Evolutionary conservation across 2,888 invertebrate genomes (phyloP), one percentile per base, ranked within the genome.

Genomic region (Scaptomyza flava): DNA sequence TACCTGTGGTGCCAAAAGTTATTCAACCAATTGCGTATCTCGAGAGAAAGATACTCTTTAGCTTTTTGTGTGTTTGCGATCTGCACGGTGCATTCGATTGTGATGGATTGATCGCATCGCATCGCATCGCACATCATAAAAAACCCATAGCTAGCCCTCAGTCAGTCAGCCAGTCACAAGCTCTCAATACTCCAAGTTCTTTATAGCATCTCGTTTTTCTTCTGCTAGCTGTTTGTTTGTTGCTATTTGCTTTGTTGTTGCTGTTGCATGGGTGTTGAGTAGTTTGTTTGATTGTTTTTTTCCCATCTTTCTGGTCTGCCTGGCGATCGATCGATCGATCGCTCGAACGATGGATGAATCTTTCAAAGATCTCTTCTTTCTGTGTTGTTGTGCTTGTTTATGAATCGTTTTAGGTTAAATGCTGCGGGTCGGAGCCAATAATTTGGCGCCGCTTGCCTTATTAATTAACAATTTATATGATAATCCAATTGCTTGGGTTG

Each of bases 121-220:
- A 80, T 90, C 90, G 72, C 77, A 86, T 90, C 76, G 86, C 90
- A 89, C 89, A 89, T 89, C 81, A 90, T 90, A 87, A 90, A 87
- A 89, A 89, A 86, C 71, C 71, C 54, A 62, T 67, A 33, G 65
- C 36, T 53, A 23, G 6, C 42, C 20, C 12, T 23, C 12, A 20
- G 42, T 68, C 67, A 51, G 23, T 20, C 46, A 67, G 69, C 4
- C 23, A 27, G 6, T 27, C 27, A 23, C 27, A 27, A 27, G 27
- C 1, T 27, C 53, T 41, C 30, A 57, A 56, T 38, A 23, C 48
- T 69, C 33, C 56, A 47, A 41, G 45, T 54, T 65, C 47, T 59
- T 31, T 43, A 47, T 11, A n/a, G 43, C 48, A 57, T 52, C 4
- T 17, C 17, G 17, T 17, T 17, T 36, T 67, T 50, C 64, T 31